These are phyloP conservation scores for Cataglyphis hispanica DNA, from an alignment of 1,140 invertebrate genomes.

Conservation along the genomic window DNA sequence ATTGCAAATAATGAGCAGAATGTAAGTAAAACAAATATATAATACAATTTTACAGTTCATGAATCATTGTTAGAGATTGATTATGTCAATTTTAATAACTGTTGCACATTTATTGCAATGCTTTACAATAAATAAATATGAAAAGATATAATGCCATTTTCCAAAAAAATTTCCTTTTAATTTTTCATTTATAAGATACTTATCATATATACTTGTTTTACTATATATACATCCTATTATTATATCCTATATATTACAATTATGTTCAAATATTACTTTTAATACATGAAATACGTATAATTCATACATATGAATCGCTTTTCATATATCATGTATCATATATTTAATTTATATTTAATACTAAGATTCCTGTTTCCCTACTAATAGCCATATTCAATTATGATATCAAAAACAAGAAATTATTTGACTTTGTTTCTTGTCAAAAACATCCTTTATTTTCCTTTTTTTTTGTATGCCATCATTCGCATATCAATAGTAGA, in stretches of 20 bases:
- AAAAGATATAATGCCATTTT: too few relatives aligned
- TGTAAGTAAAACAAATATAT: conserved; percentile 59
- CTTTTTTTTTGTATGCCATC: too few relatives aligned
- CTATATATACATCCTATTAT: conserved; percentile 1
- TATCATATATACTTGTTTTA: background rate
- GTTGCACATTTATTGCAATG: conserved; percentile 71
- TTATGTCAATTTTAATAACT: conserved; percentile 69
- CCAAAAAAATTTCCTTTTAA: background rate
- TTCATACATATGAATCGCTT: background rate
- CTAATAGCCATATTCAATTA: too few relatives aligned
- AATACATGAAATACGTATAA: background rate
- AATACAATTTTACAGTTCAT: conserved; percentile 48
- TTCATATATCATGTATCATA: background rate
- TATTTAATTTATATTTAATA: background rate
- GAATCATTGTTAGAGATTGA: conserved; percentile 68
- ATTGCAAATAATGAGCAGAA: background rate
- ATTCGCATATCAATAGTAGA: too few relatives aligned
- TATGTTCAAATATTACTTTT: background rate
- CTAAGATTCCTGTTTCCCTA: too few relatives aligned
- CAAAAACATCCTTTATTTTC: too few relatives aligned
- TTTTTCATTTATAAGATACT: background rate
- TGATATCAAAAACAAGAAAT: too few relatives aligned
- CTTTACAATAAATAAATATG: conserved; percentile 74
- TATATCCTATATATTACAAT: background rate
- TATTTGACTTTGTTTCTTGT: too few relatives aligned